Conservation (phyloP, 2,113 vertebrate species). For the Nothocercus julius region DNA sequence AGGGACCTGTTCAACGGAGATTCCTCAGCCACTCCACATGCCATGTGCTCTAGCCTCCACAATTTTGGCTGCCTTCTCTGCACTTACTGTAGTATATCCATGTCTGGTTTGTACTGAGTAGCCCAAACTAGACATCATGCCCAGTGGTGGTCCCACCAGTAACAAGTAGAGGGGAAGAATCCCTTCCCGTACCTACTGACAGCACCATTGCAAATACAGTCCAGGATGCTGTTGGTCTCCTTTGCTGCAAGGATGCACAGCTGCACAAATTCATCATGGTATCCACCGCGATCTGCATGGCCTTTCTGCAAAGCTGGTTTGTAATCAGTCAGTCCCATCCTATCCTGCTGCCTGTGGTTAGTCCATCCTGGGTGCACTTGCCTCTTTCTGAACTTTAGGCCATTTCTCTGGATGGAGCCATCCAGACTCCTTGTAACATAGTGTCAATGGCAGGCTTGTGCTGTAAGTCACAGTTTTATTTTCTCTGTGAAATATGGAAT, state of each 20-base stretch:
- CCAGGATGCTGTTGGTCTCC: neutral
- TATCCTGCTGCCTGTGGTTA: neutral
- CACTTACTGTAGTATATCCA: accelerated
- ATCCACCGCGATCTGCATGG: neutral
- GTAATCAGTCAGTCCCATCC: neutral
- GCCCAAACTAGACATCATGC: neutral
- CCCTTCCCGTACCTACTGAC: neutral
- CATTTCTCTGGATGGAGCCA: neutral
- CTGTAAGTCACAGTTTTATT: neutral
- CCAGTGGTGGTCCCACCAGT: neutral
- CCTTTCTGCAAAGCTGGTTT: neutral
- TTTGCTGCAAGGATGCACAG: neutral
- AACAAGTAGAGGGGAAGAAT: neutral
- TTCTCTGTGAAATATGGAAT: neutral
- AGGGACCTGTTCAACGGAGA: neutral
- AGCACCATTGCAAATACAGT: neutral
- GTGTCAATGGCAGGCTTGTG: neutral
- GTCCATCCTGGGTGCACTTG: neutral
- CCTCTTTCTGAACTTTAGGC: neutral
- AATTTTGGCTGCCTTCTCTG: accelerated
- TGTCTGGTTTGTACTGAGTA: neutral
- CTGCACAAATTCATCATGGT: neutral
- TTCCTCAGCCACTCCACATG: neutral
- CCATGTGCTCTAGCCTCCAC: neutral
- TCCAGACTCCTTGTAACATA: neutral